Base-by-base conservation (phyloP, 2,113 vertebrate species). In the Callithrix jacchus region DNA sequence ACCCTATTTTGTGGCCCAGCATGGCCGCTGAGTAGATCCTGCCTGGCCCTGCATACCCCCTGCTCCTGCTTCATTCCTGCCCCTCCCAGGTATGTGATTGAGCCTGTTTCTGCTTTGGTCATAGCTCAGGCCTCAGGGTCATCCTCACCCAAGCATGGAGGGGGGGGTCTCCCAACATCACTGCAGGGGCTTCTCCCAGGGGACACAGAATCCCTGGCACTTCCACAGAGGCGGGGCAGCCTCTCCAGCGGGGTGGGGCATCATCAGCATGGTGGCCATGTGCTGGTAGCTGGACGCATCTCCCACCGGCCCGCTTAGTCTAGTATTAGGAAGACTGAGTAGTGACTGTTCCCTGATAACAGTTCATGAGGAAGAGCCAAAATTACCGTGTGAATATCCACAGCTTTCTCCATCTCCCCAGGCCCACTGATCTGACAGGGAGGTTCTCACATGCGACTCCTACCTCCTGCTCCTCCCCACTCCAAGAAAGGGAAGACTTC, bases 391-490 rank as follows among this genome's bases (percentile, higher is more conserved):
- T 40, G 37, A 21, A 9, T 5, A 13, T 2, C 14, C 58, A 35
- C 14, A 71, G 66, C n/a, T 40, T 10, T 6, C 32, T 64, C 73
- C 14, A 0, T 12, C 12, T 3, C 83, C 66, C n/a, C 17, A 11
- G 40, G 45, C 83, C 58, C 68, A 21, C 35, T 47, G 4, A 8
- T 18, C 4, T 4, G 2, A 45, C 40, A 37, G 10, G 13, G 70
- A 66, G 27, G 18, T 20, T 35, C 71, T 23, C 5, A 3, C 3
- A 17, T n/a, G 17, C 7, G 30, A 37, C 35, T 52, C 91, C 56
- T 11, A 9, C 10, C 21, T 1, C n/a, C 56, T 16, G 16, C 0
- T 17, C 18, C 17, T 23, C 16, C 47, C 37, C 17, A 18, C 2
- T 40, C 27, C 27, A 32, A 7, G 1, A 20, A 61, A 49, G 32